Base-by-base conservation (phyloP, 2,113 vertebrate genomes). In the Notarius quadriscutis region DNA sequence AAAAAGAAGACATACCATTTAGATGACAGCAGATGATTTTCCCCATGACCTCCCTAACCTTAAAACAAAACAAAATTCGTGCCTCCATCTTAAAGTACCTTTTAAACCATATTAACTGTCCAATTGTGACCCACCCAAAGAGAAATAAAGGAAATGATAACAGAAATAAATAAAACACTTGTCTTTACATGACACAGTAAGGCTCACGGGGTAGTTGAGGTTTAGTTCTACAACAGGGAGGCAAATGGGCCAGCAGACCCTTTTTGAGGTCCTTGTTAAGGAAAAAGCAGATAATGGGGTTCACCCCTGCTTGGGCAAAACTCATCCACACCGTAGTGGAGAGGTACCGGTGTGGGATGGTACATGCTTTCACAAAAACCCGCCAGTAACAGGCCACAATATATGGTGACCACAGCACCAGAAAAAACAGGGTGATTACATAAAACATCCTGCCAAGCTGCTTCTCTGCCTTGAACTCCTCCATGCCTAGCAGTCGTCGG, bases 261-360 rank as follows among this genome's bases (percentile, higher is more conserved):
- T 97, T 97, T 93, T 97, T 97, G 92, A 98, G 96, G 95, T 98
- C 97, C 93, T 97, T 97, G 90, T 98, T 98, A 91, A 97, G 96
- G 92, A 98, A 95, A 93, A 98, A 96, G 93, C 97, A 98, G 94
- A 98, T 97, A 90, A 98, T 97, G 60, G 97, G 97, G 93, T 98
- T 98, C 92, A 98, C 97, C 5, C 96, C 97, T 14, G 97, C 97
- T 93, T 98, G 97, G 93, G 96, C 97, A 41, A 98, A 98, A 93
- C 97, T 98, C 97, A 98, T 98, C 97, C 97, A 98, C 94, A 97
- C 97, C 0, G 97, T 97, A 69, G 96, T 97, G 93, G 97, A 97
- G 85, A 98, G 95, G 92, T 98, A 98, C 91, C 95, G 93, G 90
- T 97, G 96, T 55, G 97, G 97, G 88, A 98, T 97, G 83, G 95